phyloP scores from a whole-genome alignment of 2,113 vertebrate genomes.

The Lampris megalopsis region DNA sequence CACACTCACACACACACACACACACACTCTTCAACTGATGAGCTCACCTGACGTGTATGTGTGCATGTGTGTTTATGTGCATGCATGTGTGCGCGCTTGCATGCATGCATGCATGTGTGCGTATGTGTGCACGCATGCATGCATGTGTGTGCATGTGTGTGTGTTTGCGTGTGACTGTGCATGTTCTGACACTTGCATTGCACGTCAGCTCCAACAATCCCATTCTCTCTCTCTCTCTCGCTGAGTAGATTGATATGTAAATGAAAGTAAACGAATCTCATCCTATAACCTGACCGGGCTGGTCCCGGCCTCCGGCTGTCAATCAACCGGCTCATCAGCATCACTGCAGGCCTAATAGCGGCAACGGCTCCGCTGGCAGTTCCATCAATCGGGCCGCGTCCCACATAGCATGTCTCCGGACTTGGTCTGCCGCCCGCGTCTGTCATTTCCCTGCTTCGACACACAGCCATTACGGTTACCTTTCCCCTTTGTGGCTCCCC shows the following conservation, averaged over 20 bases:
- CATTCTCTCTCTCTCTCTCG: neutral
- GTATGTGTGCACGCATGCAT: no score
- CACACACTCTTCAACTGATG: neutral
- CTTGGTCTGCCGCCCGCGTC: slow-evolving; percentile 54
- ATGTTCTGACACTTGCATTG: neutral
- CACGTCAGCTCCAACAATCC: slow-evolving; percentile 52
- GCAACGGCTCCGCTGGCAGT: slow-evolving; percentile 41
- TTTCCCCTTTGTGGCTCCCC: slow-evolving; percentile 37
- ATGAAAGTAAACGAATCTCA: slow-evolving; percentile 63
- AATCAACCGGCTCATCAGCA: slow-evolving; percentile 63
- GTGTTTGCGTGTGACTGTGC: neutral
- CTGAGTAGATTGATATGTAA: slow-evolving; percentile 70
- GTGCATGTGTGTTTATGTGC: no score
- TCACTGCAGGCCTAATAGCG: slow-evolving; percentile 8
- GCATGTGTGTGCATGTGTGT: neutral
- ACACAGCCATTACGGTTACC: slow-evolving; percentile 62
- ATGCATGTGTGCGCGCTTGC: no score
- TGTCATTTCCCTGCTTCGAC: slow-evolving; percentile 64
- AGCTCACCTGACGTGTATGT: no score
- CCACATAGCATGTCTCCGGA: slow-evolving; percentile 43
- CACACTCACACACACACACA: slow-evolving; percentile 2
- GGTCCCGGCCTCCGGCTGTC: slow-evolving; percentile 37
- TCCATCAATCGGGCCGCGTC: slow-evolving; percentile 51
- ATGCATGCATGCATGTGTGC: no score
- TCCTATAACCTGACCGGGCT: slow-evolving; percentile 51